Conservation (phyloP, 2,888 invertebrate genomes). For the Sthenelais limicola region DNA sequence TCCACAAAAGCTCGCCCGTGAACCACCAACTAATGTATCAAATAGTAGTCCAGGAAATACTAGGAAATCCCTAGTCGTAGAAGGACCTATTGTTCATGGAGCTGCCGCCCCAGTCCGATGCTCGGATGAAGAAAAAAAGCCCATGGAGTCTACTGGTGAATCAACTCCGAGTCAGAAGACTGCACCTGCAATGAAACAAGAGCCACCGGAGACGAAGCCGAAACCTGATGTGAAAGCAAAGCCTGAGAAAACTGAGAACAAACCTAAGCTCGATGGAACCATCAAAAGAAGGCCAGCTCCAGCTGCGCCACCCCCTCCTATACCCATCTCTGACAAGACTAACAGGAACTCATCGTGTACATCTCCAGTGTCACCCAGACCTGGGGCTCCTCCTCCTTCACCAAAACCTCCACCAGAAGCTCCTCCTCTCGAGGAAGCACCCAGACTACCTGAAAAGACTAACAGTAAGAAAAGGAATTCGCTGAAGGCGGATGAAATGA, state of each 20-base stretch:
- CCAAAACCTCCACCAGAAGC: slow-evolving; percentile 1
- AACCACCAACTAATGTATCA: no score
- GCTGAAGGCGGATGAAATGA: slow-evolving; percentile 14
- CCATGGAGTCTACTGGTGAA: no score
- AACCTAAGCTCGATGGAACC: neutral
- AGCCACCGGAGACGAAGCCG: neutral
- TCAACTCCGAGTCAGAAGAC: no score
- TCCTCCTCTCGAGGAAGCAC: neutral
- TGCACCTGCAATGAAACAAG: no score
- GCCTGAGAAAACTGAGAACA: neutral
- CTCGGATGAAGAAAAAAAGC: no score
- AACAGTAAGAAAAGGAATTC: neutral
- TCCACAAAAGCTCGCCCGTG: no score
- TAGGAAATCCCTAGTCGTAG: no score
- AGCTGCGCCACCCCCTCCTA: slow-evolving; percentile 19
- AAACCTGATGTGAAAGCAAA: neutral
- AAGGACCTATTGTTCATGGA: no score
- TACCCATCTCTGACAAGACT: slow-evolving; percentile 17
- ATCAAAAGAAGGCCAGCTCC: slow-evolving; percentile 11
- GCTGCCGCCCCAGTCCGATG: no score
- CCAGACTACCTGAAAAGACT: slow-evolving; percentile 18
- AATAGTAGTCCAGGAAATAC: no score
- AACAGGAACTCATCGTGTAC: slow-evolving; percentile 17
- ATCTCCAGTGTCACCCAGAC: slow-evolving; percentile 19
- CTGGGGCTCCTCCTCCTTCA: slow-evolving; percentile 15